Conservation (phyloP, 1,140 invertebrate genomes). For the Sitophilus oryzae region DNA sequence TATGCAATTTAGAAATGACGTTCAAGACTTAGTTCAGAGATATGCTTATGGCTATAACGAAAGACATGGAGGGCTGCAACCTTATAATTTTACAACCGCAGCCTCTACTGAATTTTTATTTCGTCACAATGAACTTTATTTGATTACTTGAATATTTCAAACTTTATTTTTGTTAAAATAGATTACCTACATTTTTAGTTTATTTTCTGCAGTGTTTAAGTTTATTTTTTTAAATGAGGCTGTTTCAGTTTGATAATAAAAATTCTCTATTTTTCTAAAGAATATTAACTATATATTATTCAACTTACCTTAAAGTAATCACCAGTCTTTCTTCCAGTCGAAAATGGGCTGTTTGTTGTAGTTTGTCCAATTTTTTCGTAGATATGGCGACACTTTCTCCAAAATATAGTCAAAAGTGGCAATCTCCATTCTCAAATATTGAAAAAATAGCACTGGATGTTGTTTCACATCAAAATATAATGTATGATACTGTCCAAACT, state of each 20-base stretch:
- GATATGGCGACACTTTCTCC: conserved; percentile 5
- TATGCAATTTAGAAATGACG: conserved; percentile 3
- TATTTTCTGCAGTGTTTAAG: background rate
- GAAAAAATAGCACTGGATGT: conserved; percentile 1
- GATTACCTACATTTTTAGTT: conserved; percentile 2
- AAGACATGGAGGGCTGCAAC: background rate
- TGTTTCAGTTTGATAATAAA: conserved; percentile 8
- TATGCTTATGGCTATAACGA: conserved; percentile 1
- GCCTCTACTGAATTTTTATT: conserved; percentile 6
- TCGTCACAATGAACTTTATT: conserved; percentile 2
- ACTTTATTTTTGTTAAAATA: conserved; percentile 10
- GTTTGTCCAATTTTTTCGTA: conserved; percentile 10
- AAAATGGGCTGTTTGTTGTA: conserved; percentile 9
- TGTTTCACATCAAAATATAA: conserved; percentile 1
- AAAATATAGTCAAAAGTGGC: no score
- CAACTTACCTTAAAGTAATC: conserved; percentile 8
- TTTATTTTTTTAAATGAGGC: no score
- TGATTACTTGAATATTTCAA: conserved; percentile 2
- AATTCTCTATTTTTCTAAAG: background rate
- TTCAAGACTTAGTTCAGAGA: conserved; percentile 2
- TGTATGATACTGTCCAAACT: no score
- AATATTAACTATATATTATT: no score
- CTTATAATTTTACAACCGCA: no score
- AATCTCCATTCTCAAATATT: conserved; percentile 8
- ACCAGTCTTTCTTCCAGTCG: no score